Percentiles rank a stretch among this genome's conserved stretches.
Conservation (phyloP, 2,888 invertebrate genomes). For the Phrixothrix hirtus region DNA sequence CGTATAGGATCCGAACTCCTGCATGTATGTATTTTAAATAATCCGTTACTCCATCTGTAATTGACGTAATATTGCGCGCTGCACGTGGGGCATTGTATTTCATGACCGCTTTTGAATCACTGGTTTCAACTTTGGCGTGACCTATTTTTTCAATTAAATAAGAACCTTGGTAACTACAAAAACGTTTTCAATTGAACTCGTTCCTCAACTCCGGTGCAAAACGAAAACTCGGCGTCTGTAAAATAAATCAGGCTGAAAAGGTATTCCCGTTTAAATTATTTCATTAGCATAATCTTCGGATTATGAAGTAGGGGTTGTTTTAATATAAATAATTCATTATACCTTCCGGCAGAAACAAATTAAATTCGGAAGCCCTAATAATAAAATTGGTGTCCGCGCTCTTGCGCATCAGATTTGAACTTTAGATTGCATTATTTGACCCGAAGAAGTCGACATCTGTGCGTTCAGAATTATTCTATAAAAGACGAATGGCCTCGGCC, state of each 20-base stretch:
- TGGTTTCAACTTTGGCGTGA: slow-evolving; percentile 2
- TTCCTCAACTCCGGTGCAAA: no score
- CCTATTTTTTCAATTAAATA: slow-evolving; percentile 4
- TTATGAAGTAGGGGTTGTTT: no score
- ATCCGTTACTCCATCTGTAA: slow-evolving; percentile 11
- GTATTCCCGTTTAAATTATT: no score
- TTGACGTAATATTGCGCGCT: slow-evolving; percentile 3
- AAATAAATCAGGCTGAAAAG: no score
- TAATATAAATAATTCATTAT: no score
- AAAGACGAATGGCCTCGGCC: slow-evolving; percentile 10
- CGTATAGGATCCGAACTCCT: no score
- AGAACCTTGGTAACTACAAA: not conserved
- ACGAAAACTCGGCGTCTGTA: no score
- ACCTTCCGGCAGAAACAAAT: no score
- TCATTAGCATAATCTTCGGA: no score
- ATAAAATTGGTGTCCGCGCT: no score
- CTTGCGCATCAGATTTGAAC: slow-evolving; percentile 9
- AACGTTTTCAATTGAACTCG: not conserved
- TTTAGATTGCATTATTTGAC: slow-evolving; percentile 15
- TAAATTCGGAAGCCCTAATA: no score
- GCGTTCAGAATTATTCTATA: slow-evolving; percentile 3
- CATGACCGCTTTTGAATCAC: slow-evolving; percentile 4
- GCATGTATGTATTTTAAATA: no score
- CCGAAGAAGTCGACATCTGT: slow-evolving; percentile 13
- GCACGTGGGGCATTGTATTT: slow-evolving; percentile 10